phyloP scores from a whole-genome alignment of 2,888 invertebrate genomes.

The Drosophila robusta region DNA sequence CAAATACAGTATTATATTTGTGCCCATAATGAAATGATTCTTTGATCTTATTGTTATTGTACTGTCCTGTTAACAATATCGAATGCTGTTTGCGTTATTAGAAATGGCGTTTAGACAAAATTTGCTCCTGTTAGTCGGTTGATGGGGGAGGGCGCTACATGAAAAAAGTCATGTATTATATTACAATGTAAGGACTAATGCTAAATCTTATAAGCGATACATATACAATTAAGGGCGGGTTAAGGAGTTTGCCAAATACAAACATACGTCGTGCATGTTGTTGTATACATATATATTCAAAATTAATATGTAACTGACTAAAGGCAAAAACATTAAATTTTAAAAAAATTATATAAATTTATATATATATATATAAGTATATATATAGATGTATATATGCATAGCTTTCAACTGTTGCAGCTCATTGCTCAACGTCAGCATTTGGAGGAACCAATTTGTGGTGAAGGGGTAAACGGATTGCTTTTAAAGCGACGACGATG shows the following conservation, averaged over 20 bases:
- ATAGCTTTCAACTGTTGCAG: slow-evolving; percentile 13
- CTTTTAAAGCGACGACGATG: slow-evolving; percentile 26
- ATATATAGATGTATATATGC: slow-evolving; percentile 3
- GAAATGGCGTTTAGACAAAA: background rate
- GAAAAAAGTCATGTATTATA: slow-evolving; percentile 40
- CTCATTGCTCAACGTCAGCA: slow-evolving; percentile 12
- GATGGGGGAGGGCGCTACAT: slow-evolving; percentile 10
- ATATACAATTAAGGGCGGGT: slow-evolving; percentile 24
- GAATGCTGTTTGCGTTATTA: slow-evolving; percentile 4
- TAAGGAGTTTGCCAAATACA: slow-evolving; percentile 8
- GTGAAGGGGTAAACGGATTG: slow-evolving; percentile 8
- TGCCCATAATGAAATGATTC: slow-evolving; percentile 11
- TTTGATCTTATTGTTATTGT: slow-evolving; percentile 44
- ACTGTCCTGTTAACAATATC: slow-evolving; percentile 50
- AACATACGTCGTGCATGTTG: background rate
- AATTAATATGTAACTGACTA: slow-evolving; percentile 39
- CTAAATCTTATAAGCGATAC: slow-evolving; percentile 44
- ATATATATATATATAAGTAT: background rate
- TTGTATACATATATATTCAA: slow-evolving; percentile 4
- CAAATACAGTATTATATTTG: slow-evolving; percentile 7
- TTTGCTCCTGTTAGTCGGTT: background rate
- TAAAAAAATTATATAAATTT: slow-evolving; percentile 13
- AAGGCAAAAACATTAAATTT: slow-evolving; percentile 46
- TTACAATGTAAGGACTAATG: slow-evolving; percentile 46
- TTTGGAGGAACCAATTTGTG: slow-evolving; percentile 4